A percentile compares a stretch with the other conserved stretches of the same genome.
phyloP scores from a whole-genome alignment of 2,797 vertebrate genomes.

The Microctenopoma stevenorrisi region DNA sequence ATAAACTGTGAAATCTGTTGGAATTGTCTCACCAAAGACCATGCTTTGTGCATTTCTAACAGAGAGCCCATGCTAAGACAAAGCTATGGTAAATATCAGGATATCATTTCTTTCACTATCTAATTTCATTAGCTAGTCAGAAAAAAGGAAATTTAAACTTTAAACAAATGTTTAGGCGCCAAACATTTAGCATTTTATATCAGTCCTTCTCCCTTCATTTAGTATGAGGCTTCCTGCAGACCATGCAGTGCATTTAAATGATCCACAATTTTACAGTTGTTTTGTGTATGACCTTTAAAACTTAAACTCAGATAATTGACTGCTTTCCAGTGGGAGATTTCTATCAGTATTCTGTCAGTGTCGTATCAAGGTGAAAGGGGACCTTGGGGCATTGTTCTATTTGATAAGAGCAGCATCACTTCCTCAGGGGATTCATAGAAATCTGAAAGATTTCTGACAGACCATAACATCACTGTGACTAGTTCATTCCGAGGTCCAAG shows the following conservation, averaged over 20 bases:
- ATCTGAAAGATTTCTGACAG: constrained; percentile 44
- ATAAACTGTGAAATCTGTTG: constrained; percentile 35
- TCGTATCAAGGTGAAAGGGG: constrained; percentile 39
- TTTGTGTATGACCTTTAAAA: constrained; percentile 51
- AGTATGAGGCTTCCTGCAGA: constrained; percentile 30
- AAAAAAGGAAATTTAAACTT: background rate
- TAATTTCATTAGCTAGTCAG: constrained; percentile 6
- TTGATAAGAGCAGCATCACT: constrained; percentile 47
- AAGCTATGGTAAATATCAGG: background rate
- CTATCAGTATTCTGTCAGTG: constrained; percentile 53
- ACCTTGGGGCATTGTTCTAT: constrained; percentile 44
- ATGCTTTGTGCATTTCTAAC: constrained; percentile 26
- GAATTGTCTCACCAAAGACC: constrained; percentile 33
- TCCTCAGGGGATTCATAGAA: constrained; percentile 25
- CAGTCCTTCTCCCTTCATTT: constrained; percentile 28
- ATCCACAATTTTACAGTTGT: constrained; percentile 49
- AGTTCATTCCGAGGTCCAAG: constrained; percentile 29
- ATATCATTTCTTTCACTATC: no score
- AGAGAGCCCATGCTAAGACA: background rate
- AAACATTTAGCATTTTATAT: constrained; percentile 23
- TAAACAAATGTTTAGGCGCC: no score
- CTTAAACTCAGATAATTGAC: constrained; percentile 32
- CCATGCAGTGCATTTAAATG: constrained; percentile 30
- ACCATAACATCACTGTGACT: constrained; percentile 30
- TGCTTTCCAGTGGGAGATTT: constrained; percentile 30